Base-by-base conservation (phyloP, 1,140 invertebrate species). In the Dreissena rostriformis region DNA sequence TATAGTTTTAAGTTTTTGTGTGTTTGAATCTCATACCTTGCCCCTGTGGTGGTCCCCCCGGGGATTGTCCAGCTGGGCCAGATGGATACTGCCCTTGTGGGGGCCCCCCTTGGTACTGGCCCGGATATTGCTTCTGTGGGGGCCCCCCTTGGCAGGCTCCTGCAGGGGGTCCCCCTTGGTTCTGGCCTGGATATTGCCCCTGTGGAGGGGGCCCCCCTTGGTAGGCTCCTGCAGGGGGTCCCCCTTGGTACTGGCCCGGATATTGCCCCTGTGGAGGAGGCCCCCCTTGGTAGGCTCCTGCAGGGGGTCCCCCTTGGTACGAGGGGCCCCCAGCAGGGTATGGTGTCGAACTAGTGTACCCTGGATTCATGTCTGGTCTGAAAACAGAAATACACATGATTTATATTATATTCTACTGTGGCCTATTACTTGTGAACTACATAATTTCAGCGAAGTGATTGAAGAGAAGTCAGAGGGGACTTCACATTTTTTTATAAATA, bases 151-250 rank as follows among this genome's bases (percentile, higher is more conserved):
- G 85, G 26, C 84, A 84, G 29, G 57, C 73, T 14, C 80, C 76
- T 15, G 67, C 17, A 75, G 85, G 81, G 39, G 83, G 77, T 19
- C 72, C 84, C 52, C 82, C 78, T 12, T 76, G 77, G 66, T 86
- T 84, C 19, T 66, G 24, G 10, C 84, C 24, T 55, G 53, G 86
- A 39, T 87, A 85, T 51, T 66, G 74, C 7, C 76, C 85, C 52
- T 71, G 72, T 61, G 67, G 66, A 57, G 76, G 65, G 14, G 71
- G 71, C 22, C 52, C 78, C 26, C 86, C 86, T 39, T 29, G 86
- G 26, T 87, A 85, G 29, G 55, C 66, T 7, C 76, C 85, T 55
- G 74, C 57, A 63, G 85, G 85, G 63, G 78, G 78, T 24, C 71
- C 80, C 51, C 81, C 73, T 19, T 65, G 77, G n/a, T n/a, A n/a